Conservation (phyloP, 1,140 invertebrate genomes). For the Pristionchus pacificus region DNA sequence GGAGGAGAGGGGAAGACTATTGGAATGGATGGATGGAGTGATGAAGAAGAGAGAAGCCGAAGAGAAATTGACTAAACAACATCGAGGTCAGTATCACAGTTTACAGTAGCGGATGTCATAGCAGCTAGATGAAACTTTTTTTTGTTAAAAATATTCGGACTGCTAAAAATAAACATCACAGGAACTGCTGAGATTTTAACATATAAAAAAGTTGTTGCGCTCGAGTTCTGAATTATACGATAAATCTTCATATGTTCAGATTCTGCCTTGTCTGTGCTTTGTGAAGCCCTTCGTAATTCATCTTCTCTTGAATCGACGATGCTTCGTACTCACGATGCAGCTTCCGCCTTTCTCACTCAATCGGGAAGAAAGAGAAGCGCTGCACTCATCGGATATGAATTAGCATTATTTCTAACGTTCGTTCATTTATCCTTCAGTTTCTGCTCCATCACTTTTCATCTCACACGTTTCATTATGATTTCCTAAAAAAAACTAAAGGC, state of each 20-base stretch:
- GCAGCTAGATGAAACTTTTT: too few species aligned
- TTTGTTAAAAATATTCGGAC: too few species aligned
- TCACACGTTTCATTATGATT: too few species aligned
- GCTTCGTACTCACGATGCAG: background rate
- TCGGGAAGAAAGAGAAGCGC: background rate
- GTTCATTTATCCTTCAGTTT: too few species aligned
- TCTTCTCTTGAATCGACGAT: background rate
- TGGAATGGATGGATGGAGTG: background rate
- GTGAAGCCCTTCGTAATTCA: background rate
- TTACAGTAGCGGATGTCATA: too few species aligned
- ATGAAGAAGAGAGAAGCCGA: background rate
- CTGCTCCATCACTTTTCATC: too few species aligned
- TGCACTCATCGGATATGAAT: background rate
- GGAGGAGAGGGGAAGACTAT: background rate
- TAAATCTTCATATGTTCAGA: too few species aligned
- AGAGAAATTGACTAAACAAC: background rate
- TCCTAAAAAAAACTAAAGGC: too few species aligned
- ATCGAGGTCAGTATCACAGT: background rate
- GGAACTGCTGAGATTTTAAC: too few species aligned
- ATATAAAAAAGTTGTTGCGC: too few species aligned
- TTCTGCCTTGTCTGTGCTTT: background rate
- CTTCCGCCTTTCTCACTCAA: background rate
- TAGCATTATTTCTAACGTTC: background rate
- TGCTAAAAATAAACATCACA: too few species aligned
- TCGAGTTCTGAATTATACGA: too few species aligned